Conservation (phyloP, 2,113 vertebrate species). For the Anarhynchus alexandrinus region DNA sequence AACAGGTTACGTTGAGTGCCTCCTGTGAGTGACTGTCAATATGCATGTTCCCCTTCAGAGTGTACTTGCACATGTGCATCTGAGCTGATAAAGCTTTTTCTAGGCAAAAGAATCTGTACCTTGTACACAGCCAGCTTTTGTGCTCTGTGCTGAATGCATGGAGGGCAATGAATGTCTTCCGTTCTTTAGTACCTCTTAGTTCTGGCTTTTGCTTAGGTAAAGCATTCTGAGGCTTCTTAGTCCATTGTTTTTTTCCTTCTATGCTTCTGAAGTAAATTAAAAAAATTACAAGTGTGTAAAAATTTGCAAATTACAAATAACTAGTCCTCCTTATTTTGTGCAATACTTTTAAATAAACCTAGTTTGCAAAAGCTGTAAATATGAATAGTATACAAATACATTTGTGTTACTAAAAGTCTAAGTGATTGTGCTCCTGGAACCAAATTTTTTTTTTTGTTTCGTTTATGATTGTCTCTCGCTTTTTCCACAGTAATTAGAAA, state of each 20-base stretch:
- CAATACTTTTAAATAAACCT: not conserved
- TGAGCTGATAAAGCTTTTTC: not conserved
- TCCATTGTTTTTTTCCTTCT: not conserved
- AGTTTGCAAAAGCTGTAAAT: not conserved
- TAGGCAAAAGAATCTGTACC: not conserved
- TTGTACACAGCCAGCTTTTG: not conserved
- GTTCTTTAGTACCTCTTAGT: not conserved
- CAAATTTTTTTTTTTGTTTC: not conserved
- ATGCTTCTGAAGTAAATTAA: not conserved
- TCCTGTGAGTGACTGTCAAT: not conserved
- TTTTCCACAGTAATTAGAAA: not conserved
- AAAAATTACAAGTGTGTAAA: not conserved
- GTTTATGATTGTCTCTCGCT: not conserved
- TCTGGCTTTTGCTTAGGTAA: not conserved
- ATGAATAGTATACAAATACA: not conserved
- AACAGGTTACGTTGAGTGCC: not conserved
- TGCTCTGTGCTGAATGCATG: not conserved
- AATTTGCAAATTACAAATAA: not conserved
- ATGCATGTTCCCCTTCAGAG: rapidly evolving
- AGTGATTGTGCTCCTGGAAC: not conserved
- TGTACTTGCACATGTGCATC: not conserved
- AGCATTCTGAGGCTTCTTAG: not conserved
- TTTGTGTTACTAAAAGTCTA: not conserved
- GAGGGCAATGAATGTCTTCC: not conserved
- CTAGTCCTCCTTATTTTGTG: not conserved